These are phyloP conservation scores for Polyommatus icarus DNA, from an alignment of 2,888 invertebrate species.

Conservation along the genomic window DNA sequence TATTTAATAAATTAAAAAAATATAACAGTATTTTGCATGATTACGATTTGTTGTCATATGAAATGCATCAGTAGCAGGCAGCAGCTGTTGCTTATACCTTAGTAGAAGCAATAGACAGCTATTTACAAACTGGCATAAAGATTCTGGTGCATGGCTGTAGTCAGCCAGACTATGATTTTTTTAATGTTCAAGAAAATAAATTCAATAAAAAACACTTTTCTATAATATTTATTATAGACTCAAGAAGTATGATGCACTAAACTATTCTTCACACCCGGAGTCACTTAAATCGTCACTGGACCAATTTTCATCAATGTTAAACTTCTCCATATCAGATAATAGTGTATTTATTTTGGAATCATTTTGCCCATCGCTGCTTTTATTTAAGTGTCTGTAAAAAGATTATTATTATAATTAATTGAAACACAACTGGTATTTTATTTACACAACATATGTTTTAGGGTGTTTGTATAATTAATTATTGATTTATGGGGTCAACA, in stretches of 20 bases:
- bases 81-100: no score
- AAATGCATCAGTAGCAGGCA: no score
- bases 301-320: slow-evolving; percentile 52
- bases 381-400: slow-evolving; percentile 60
- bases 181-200: neutral
- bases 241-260: neutral
- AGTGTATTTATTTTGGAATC: slow-evolving; percentile 55
- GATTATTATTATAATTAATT: slow-evolving; percentile 5
- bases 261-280: slow-evolving; percentile 34
- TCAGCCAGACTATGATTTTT: neutral
- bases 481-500: no score
- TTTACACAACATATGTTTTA: no score
- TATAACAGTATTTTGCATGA: no score
- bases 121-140: no score
- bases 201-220: neutral
- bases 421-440: neutral
- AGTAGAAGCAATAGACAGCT: no score
- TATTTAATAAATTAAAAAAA: no score
- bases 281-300: slow-evolving; percentile 39
- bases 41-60: no score
- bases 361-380: slow-evolving; percentile 71
- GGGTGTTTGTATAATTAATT: no score
- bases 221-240: neutral
- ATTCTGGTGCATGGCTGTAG: no score
- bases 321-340: slow-evolving; percentile 55